Base-by-base conservation (phyloP, 1,140 invertebrate species). In the Drosophila malerkotliana region DNA sequence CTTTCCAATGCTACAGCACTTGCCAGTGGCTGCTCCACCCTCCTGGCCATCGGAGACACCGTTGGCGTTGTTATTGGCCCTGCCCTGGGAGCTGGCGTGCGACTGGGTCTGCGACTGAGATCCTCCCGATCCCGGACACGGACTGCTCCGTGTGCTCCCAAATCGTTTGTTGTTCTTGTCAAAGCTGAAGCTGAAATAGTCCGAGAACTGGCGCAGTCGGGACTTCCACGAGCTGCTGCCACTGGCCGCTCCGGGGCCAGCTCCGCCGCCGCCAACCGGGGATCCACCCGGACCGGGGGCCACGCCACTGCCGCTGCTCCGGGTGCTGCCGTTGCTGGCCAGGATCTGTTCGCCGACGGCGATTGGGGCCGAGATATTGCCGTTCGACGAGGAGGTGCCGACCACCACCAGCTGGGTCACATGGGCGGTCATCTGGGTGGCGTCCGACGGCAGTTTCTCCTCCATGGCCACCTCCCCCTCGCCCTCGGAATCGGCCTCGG, bases 151-250 rank as follows among this genome's bases (percentile, higher is more conserved):
- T 3, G 87, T 90, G 73, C 89, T 91, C 60, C 82, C 88, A n/a
- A 90, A 91, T 26, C 91, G 85, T 45, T 92, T 91, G 58, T 83
- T 77, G 58, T 75, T 67, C 58, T 92, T 92, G 51, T 92, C 91
- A 51, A 92, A 92, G 48, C 78, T 87, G 47, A 92, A 91, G 72
- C 89, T 83, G 24, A 92, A 91, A 32, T 90, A 90, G 54, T 91
- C 90, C 1, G 90, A 92, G 45, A 92, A 88, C 47, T 92, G 91
- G 26, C 88, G 85, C 26, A 92, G 69, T 5, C 90, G 57, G 7
- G 90, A 79, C 21, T 91, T 92, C 84, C 91, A 91, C 1, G 59
- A 56, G 39, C 57, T 68, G 58, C 77, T 59, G 44, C 67, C 56
- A 54, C 74, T 44, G 18, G 52, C 55, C 18, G 64, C 32, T 34